Evolutionary conservation across 2,797 vertebrate species (phyloP).

Genomic region (Sphenodon punctatus): DNA sequence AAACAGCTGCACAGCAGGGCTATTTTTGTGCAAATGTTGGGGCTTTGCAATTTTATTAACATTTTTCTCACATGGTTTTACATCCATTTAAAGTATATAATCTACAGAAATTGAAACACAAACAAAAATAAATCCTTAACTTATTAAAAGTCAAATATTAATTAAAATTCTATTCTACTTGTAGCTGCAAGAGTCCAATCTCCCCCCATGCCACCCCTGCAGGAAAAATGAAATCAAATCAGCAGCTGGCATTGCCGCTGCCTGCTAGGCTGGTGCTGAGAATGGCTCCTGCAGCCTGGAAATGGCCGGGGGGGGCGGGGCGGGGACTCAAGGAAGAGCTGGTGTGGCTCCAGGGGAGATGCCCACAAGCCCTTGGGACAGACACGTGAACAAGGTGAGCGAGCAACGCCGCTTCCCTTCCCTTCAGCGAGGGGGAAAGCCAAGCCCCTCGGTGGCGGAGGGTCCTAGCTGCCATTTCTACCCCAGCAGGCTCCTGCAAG

Average conservation of each 20-base stretch:
- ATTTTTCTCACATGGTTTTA: constrained; percentile 76
- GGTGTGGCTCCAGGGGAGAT: no score
- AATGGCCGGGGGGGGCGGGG: no score
- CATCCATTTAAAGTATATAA: constrained; percentile 80
- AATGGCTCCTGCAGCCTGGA: constrained; percentile 9
- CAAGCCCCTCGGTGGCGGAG: no score
- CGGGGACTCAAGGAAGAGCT: no score
- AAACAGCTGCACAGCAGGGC: constrained; percentile 54
- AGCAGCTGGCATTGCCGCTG: background rate
- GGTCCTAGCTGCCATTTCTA: no score
- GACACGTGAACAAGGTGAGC: no score
- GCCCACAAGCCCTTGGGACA: no score
- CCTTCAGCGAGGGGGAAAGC: no score
- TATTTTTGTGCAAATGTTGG: constrained; percentile 75
- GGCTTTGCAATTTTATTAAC: constrained; percentile 82
- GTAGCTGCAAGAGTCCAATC: constrained; percentile 54
- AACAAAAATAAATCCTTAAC: constrained; percentile 82
- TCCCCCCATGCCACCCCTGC: constrained; percentile 19
- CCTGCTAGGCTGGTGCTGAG: constrained; percentile 24
- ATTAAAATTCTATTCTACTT: constrained; percentile 73
- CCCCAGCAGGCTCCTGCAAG: no score
- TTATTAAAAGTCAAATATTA: constrained; percentile 74
- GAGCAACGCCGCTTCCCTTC: no score
- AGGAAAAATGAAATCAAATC: constrained; percentile 30
- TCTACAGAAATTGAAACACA: constrained; percentile 81